Conservation (phyloP, 2,113 vertebrate genomes). For the Chaenogobius annularis region DNA sequence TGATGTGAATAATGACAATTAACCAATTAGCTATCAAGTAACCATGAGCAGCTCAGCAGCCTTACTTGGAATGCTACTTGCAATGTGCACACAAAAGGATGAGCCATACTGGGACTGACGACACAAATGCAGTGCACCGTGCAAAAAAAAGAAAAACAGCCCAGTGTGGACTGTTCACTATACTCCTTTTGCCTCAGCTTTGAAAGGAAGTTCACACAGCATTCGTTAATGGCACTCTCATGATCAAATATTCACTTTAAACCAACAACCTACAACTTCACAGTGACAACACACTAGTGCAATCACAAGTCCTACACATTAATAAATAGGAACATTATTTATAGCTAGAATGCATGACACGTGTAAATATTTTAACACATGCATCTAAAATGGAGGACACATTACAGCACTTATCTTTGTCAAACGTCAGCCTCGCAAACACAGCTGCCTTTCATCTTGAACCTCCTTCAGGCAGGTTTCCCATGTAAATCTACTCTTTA, state of each 20-base stretch:
- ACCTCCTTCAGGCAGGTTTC: slow-evolving; percentile 1
- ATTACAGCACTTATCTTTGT: not conserved
- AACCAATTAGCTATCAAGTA: not conserved
- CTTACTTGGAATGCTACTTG: too few relatives aligned
- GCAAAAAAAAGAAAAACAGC: not conserved
- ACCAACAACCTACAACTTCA: slow-evolving; percentile 24
- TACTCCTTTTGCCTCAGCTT: slow-evolving; percentile 6
- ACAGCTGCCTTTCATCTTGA: slow-evolving; percentile 8
- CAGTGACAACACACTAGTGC: slow-evolving; percentile 17
- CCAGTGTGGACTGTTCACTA: not conserved
- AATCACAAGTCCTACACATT: slow-evolving; percentile 14
- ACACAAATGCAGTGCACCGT: too few relatives aligned
- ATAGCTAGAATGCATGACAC: slow-evolving; percentile 25
- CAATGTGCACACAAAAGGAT: too few relatives aligned
- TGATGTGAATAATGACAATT: not conserved
- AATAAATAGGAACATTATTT: slow-evolving; percentile 38
- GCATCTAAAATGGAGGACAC: slow-evolving; percentile 11
- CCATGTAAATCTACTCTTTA: not conserved
- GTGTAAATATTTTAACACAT: slow-evolving; percentile 29
- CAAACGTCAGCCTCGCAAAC: not conserved
- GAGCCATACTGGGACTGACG: too few relatives aligned
- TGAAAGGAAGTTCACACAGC: slow-evolving; percentile 18
- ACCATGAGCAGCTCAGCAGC: not conserved
- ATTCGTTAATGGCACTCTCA: slow-evolving; percentile 15
- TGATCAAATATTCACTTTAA: slow-evolving; percentile 58